Percentiles rank a stretch among this genome's conserved stretches.
These are phyloP conservation scores for Neostethus bicornis DNA, from an alignment of 2,797 vertebrate species.

Conservation along the genomic window DNA sequence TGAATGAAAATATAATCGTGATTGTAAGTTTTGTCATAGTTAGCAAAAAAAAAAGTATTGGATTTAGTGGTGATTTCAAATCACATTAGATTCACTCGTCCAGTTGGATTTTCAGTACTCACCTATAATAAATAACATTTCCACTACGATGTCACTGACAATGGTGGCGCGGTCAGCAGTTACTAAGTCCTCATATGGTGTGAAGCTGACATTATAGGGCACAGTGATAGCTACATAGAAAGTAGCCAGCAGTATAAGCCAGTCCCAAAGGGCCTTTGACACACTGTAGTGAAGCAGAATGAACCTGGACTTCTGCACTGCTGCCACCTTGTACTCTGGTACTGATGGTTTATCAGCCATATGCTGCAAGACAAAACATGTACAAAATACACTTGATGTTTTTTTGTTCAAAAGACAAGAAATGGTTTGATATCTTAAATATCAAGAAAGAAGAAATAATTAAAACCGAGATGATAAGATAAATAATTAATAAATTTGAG, in stretches of 20 bases:
- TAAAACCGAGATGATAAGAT: slow-evolving; percentile 27
- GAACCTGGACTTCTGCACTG: slow-evolving; percentile 93
- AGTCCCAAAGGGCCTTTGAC: slow-evolving; percentile 96
- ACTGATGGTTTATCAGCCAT: slow-evolving; percentile 88
- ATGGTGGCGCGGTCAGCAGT: slow-evolving; percentile 88
- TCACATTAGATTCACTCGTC: neutral
- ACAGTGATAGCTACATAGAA: slow-evolving; percentile 96
- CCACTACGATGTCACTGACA: slow-evolving; percentile 91
- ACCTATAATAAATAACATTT: slow-evolving; percentile 98
- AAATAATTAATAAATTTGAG: slow-evolving; percentile 51
- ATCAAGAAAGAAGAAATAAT: slow-evolving; percentile 25
- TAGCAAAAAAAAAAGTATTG: slow-evolving; percentile 4
- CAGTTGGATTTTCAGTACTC: slow-evolving; percentile 77
- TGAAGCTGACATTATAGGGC: slow-evolving; percentile 97
- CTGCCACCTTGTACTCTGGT: slow-evolving; percentile 96
- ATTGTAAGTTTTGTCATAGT: slow-evolving; percentile 23
- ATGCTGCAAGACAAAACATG: slow-evolving; percentile 73
- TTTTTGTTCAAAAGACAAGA: neutral
- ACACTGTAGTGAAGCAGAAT: slow-evolving; percentile 97
- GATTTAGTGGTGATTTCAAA: neutral
- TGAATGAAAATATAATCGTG: slow-evolving; percentile 8
- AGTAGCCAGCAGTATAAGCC: slow-evolving; percentile 94
- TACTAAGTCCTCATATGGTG: slow-evolving; percentile 77
- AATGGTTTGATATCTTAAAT: slow-evolving; percentile 9
- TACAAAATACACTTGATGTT: neutral